Percentiles rank a stretch among this genome's conserved stretches.
phyloP scores from a whole-genome alignment of 2,113 vertebrate species.

The Machaerirhynchus nigripectus region DNA sequence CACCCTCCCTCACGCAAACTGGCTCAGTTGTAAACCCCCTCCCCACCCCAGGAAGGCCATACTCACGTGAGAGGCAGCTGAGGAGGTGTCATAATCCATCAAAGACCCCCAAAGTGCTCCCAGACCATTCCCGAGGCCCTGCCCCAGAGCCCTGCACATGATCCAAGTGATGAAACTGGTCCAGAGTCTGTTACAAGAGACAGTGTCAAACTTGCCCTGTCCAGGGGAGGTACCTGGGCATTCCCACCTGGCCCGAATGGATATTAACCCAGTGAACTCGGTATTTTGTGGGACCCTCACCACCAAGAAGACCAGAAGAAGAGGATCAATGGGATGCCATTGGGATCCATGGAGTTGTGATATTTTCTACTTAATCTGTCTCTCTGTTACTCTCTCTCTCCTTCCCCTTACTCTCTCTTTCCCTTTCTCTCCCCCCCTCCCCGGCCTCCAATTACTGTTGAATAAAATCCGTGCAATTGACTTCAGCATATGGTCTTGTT shows the following conservation, averaged over 20 bases:
- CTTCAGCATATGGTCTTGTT: background rate
- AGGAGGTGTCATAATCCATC: background rate
- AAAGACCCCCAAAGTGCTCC: rapidly evolving
- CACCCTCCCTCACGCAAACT: too few species aligned
- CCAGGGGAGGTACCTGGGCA: background rate
- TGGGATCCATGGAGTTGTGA: background rate
- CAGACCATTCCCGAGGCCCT: background rate
- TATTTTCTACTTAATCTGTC: background rate
- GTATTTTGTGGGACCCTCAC: background rate
- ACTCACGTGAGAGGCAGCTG: background rate
- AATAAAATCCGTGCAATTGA: background rate
- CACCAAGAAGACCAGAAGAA: background rate
- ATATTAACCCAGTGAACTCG: background rate
- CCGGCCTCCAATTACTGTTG: background rate
- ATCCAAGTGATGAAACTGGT: background rate
- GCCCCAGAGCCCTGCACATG: background rate
- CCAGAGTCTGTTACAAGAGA: background rate
- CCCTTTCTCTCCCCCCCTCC: too few species aligned
- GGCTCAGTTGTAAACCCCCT: background rate
- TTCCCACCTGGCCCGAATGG: background rate
- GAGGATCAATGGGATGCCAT: background rate
- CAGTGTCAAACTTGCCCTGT: too few species aligned
- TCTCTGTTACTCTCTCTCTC: background rate
- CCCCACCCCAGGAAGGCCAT: background rate
- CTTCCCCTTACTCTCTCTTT: background rate